phyloP scores from a whole-genome alignment of 1,140 invertebrate species.

The Nephotettix cincticeps region DNA sequence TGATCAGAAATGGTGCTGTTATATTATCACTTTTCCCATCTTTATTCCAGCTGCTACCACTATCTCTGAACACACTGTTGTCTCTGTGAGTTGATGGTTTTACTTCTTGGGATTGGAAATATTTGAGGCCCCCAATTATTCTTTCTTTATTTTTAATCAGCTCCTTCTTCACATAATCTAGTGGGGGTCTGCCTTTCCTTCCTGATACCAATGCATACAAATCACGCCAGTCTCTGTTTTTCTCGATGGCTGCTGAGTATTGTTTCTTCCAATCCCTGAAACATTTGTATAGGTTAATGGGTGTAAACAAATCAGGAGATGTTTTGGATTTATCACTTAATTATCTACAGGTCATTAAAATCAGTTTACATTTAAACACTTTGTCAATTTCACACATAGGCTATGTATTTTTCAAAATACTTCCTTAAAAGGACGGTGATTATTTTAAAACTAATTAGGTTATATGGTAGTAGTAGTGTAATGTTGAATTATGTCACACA shows the following conservation, averaged over 20 bases:
- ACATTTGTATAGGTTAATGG: background rate
- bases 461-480: no score
- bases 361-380: no score
- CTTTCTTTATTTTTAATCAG: background rate
- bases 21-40: background rate
- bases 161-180: background rate
- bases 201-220: slow-evolving; percentile 5
- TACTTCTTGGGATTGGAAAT: slow-evolving; percentile 7
- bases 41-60: slow-evolving; percentile 11
- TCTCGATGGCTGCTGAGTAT: background rate
- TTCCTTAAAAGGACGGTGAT: no score
- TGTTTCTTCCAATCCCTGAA: slow-evolving; percentile 15
- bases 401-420: no score
- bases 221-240: slow-evolving; percentile 9
- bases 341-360: no score
- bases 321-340: no score
- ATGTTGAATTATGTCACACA: no score
- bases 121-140: background rate
- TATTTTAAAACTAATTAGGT: no score
- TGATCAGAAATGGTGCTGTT: background rate
- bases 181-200: background rate
- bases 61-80: background rate
- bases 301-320: no score
- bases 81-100: background rate
- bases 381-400: no score